A percentile compares a stretch with the other conserved stretches of the same genome.
Conservation (phyloP, 2,797 vertebrate genomes). For the Paguma larvata region DNA sequence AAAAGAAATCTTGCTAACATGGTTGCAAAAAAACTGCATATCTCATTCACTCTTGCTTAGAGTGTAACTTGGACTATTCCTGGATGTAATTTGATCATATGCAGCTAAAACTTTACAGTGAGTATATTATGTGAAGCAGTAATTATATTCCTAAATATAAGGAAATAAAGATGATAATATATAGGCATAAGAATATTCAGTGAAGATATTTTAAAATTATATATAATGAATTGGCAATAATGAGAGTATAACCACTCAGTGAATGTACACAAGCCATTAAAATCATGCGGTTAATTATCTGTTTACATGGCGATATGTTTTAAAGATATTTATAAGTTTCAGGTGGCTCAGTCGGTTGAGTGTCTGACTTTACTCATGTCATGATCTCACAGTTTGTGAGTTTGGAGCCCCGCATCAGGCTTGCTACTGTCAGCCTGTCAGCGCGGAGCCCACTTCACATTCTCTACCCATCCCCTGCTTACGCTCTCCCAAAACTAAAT, state of each 20-base stretch:
- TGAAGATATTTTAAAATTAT: not conserved
- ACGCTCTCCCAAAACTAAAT: too few species aligned
- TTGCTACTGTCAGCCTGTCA: too few species aligned
- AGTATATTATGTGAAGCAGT: not conserved
- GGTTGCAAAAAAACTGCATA: not conserved
- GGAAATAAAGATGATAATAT: not conserved
- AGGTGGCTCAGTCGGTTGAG: too few species aligned
- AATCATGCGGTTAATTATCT: not conserved
- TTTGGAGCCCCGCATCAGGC: too few species aligned
- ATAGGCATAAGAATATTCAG: not conserved
- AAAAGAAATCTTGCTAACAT: slow-evolving; percentile 1
- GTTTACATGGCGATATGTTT: not conserved
- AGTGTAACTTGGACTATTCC: not conserved
- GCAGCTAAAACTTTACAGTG: not conserved
- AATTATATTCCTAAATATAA: slow-evolving; percentile 34
- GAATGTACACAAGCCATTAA: not conserved
- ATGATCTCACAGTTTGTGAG: too few species aligned
- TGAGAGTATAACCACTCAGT: not conserved
- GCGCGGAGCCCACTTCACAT: too few species aligned
- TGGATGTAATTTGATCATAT: not conserved
- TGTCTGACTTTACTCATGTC: too few species aligned
- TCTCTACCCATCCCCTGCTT: too few species aligned
- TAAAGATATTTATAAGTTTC: not conserved
- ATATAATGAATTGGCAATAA: not conserved
- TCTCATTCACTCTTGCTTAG: not conserved